Evolutionary conservation across 2,797 vertebrate genomes (phyloP).

Genomic region (Molossus alvarezi): DNA sequence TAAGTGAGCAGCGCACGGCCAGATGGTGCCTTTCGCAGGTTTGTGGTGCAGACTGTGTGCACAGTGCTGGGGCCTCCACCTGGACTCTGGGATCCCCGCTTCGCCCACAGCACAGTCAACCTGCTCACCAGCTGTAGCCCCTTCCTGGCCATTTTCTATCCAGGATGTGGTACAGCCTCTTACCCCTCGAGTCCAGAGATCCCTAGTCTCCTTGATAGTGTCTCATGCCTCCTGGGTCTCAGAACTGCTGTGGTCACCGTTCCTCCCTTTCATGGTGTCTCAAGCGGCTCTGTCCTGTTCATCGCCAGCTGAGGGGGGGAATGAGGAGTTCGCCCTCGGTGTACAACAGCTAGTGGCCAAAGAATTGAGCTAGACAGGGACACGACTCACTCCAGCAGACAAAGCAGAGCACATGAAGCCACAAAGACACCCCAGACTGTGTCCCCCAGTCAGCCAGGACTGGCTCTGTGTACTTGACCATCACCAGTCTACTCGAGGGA

Average conservation of each 20-base stretch:
- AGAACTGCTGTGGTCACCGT: slow-evolving; percentile 98
- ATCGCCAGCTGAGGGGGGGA: slow-evolving; percentile 92
- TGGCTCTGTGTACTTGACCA: slow-evolving; percentile 96
- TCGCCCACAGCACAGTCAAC: slow-evolving; percentile 96
- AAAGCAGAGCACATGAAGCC: slow-evolving; percentile 97
- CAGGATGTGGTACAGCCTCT: slow-evolving; percentile 95
- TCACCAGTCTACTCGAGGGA: slow-evolving; percentile 97
- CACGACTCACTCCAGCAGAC: slow-evolving; percentile 96
- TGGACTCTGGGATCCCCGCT: slow-evolving; percentile 91
- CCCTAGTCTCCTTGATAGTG: slow-evolving; percentile 95
- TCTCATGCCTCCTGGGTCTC: slow-evolving; percentile 96
- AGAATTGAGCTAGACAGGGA: slow-evolving; percentile 91
- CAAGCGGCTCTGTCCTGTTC: slow-evolving; percentile 97
- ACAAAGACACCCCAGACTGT: slow-evolving; percentile 91
- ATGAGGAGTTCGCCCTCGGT: slow-evolving; percentile 96
- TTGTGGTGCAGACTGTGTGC: slow-evolving; percentile 96
- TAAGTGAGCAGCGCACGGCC: slow-evolving; percentile 97
- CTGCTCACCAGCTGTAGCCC: slow-evolving; percentile 95
- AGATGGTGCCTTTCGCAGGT: slow-evolving; percentile 95
- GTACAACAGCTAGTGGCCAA: slow-evolving; percentile 93
- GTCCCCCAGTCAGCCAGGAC: slow-evolving; percentile 92
- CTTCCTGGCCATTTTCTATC: slow-evolving; percentile 96
- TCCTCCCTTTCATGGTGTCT: slow-evolving; percentile 97
- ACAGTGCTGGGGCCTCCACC: slow-evolving; percentile 93
- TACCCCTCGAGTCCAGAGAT: slow-evolving; percentile 94